Evolutionary conservation across 2,113 vertebrate species (phyloP).

Genomic region (Circaetus gallicus): DNA sequence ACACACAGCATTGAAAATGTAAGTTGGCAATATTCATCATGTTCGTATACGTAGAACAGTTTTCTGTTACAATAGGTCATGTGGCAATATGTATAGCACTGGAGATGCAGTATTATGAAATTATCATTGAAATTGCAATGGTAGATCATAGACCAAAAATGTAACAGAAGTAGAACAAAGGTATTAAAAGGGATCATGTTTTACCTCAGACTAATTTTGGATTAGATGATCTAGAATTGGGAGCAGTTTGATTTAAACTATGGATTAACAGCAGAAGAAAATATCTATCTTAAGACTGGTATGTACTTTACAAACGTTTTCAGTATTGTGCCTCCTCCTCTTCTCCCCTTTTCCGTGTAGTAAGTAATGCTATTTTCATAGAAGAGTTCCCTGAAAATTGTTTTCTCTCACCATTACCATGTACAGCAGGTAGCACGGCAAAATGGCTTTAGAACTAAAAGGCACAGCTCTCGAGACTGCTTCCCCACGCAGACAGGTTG

Average conservation of each 20-base stretch:
- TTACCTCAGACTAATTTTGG: not conserved
- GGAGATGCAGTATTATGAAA: not conserved
- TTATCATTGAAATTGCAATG: not conserved
- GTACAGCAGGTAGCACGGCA: not conserved
- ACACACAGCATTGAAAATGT: fast-evolving
- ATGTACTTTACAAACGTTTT: not conserved
- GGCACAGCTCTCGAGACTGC: fast-evolving
- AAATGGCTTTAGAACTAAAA: fast-evolving
- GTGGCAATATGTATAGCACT: not conserved
- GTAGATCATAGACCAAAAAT: not conserved
- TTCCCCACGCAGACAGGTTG: not conserved
- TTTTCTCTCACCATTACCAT: not conserved
- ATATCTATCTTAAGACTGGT: not conserved
- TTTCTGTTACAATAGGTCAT: not conserved
- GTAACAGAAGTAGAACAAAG: not conserved
- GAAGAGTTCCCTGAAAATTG: not conserved
- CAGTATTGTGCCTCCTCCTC: not conserved
- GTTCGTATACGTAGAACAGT: fast-evolving
- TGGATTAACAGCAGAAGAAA: not conserved
- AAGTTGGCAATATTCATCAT: not conserved
- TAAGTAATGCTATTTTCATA: not conserved
- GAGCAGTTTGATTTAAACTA: not conserved
- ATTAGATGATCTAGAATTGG: not conserved
- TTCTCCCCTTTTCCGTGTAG: fast-evolving
- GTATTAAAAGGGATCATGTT: not conserved